These are phyloP conservation scores for Cottus gobio DNA, from an alignment of 2,113 vertebrate species.

Conservation along the genomic window DNA sequence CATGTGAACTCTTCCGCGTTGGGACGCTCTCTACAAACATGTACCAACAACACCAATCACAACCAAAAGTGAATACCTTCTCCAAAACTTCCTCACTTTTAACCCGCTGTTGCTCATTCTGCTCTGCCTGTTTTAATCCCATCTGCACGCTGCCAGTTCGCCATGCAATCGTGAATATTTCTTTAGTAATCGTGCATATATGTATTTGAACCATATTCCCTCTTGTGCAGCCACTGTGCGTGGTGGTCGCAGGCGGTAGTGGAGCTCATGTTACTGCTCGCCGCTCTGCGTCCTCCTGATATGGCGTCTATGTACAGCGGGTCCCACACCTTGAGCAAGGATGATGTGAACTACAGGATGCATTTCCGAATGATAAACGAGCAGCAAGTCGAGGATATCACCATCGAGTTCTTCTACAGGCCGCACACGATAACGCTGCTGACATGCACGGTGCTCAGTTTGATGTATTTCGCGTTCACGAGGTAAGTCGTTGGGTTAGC, in stretches of 20 bases:
- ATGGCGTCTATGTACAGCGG: constrained; percentile 89
- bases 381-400: constrained; percentile 99
- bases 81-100: background rate
- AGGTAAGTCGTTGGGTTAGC: constrained; percentile 82
- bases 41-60: constrained; percentile 65
- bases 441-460: constrained; percentile 93
- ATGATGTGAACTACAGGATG: constrained; percentile 96
- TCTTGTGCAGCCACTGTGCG: too few relatives aligned
- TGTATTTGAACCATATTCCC: background rate
- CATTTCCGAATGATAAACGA: constrained; percentile 99
- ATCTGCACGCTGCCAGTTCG: background rate
- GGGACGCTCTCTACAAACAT: constrained; percentile 42
- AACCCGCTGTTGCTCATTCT: background rate
- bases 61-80: constrained; percentile 26
- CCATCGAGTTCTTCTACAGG: constrained; percentile 96
- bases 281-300: constrained; percentile 49
- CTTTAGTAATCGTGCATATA: background rate
- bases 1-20: constrained; percentile 55
- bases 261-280: constrained; percentile 5
- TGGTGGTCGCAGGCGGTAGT: background rate
- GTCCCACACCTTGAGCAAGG: constrained; percentile 92
- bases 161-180: constrained; percentile 8
- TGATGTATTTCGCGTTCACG: constrained; percentile 97
- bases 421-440: constrained; percentile 97
- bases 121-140: background rate